A percentile compares a stretch with the other conserved stretches of the same genome.
Conservation (phyloP, 2,113 vertebrate genomes). For the Vombatus ursinus region DNA sequence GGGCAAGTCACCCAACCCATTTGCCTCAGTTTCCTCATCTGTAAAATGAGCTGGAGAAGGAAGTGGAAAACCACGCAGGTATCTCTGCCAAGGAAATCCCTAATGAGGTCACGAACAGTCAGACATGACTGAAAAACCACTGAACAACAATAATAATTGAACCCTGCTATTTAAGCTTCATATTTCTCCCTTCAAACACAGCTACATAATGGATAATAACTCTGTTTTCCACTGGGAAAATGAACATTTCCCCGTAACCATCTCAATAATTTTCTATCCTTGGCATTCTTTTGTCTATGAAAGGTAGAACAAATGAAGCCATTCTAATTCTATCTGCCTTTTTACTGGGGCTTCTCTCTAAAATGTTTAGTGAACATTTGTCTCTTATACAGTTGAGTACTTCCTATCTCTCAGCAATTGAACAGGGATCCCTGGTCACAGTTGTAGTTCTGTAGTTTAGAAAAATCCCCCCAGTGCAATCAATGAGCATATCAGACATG, state of each 20-base stretch:
- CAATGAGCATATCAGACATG: neutral
- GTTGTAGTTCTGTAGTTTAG: neutral
- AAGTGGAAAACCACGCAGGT: neutral
- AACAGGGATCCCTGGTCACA: accelerated
- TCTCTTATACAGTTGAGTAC: neutral
- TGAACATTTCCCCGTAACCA: neutral
- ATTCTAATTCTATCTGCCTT: neutral
- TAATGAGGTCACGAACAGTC: neutral
- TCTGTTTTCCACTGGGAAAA: neutral
- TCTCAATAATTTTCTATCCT: neutral
- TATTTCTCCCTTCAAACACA: neutral
- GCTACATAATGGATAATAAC: neutral
- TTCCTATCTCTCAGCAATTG: neutral
- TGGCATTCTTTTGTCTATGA: slow-evolving; percentile 8
- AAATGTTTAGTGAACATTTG: slow-evolving; percentile 28
- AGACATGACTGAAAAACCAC: neutral
- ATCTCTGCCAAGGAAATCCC: neutral
- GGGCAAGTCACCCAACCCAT: neutral
- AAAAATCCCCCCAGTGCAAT: neutral
- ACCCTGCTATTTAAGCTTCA: neutral
- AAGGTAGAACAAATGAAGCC: neutral
- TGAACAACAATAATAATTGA: no score
- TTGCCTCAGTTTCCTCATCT: neutral
- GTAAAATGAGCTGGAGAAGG: neutral
- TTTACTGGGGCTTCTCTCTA: slow-evolving; percentile 4